These are phyloP conservation scores for Arbacia lixula DNA, from an alignment of 53 echinoderm and acorn worm genomes.

Conservation along the genomic window DNA sequence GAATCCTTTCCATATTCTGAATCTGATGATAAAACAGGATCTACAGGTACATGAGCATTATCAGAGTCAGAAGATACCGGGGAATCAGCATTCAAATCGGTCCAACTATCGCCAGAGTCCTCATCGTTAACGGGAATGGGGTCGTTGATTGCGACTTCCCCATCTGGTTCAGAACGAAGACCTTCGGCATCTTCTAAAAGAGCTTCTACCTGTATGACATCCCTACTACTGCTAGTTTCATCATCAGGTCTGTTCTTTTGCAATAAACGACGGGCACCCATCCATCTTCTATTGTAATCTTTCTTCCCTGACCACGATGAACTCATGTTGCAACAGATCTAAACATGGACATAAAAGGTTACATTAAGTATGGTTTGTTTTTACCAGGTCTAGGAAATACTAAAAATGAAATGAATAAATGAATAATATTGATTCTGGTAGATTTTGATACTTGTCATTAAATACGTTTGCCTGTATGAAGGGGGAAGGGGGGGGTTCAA, in stretches of 20 bases:
- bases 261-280: conserved; percentile 34
- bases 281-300: conserved; percentile 54
- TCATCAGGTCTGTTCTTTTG: conserved; percentile 25
- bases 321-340: conserved; percentile 40
- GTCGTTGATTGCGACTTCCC: conserved; percentile 24
- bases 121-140: conserved; percentile 48
- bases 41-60: conserved; percentile 33
- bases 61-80: conserved; percentile 55
- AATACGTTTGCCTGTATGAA: conserved; percentile 24
- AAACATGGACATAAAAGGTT: conserved; percentile 26
- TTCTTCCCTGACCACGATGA: conserved; percentile 38
- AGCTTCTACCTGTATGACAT: conserved; percentile 25
- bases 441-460: conserved; percentile 25
- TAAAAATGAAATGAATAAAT: conserved; percentile 25
- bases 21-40: conserved; percentile 19
- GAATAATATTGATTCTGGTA: conserved; percentile 17
- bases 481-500: conserved; percentile 27
- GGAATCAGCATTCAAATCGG: conserved; percentile 36
- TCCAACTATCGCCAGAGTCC: conserved; percentile 43
- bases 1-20: conserved; percentile 23
- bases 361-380: conserved; percentile 14
- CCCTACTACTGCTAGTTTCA: conserved; percentile 19
- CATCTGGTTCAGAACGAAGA: conserved; percentile 43
- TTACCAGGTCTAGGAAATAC: conserved; percentile 30
- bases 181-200: conserved; percentile 19